These are phyloP conservation scores for Scaptodrosophila lebanonensis DNA, from an alignment of 1,140 invertebrate genomes.

Conservation along the genomic window DNA sequence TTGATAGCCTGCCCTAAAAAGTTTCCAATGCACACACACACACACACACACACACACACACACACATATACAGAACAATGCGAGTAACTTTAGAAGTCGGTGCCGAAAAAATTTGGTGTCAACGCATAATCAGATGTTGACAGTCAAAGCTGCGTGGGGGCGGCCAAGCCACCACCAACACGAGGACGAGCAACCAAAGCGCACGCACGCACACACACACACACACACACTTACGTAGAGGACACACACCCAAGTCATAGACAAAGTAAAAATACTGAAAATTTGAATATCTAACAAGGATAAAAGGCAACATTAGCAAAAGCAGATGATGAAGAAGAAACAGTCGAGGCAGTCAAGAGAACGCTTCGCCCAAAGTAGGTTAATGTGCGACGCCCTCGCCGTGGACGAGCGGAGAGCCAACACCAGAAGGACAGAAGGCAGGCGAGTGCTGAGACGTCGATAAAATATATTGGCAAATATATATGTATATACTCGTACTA, in stretches of 20 bases:
- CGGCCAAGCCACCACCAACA: background rate
- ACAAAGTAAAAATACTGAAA: constrained; percentile 21
- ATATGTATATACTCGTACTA: background rate
- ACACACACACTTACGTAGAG: no score
- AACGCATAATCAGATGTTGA: constrained; percentile 55
- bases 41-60: background rate
- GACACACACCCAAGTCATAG: background rate
- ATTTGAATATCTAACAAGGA: constrained; percentile 72
- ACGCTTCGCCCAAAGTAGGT: constrained; percentile 63
- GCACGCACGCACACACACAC: background rate
- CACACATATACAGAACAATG: constrained; percentile 18
- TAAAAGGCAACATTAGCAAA: constrained; percentile 36
- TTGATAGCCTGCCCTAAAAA: no score
- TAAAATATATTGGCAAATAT: constrained; percentile 40
- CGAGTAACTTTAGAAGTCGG: constrained; percentile 12
- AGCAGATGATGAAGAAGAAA: constrained; percentile 8
- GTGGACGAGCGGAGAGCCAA: no score
- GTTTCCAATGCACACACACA: no score
- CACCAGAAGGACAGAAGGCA: background rate
- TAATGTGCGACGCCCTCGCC: constrained; percentile 49
- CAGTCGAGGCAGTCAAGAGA: constrained; percentile 2
- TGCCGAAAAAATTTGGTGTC: constrained; percentile 41
- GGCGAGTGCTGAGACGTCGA: constrained; percentile 41
- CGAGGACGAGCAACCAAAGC: background rate
- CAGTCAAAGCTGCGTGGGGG: background rate